Base-by-base conservation (phyloP, 2,797 vertebrate species). In the Enteromius viviparus region DNA sequence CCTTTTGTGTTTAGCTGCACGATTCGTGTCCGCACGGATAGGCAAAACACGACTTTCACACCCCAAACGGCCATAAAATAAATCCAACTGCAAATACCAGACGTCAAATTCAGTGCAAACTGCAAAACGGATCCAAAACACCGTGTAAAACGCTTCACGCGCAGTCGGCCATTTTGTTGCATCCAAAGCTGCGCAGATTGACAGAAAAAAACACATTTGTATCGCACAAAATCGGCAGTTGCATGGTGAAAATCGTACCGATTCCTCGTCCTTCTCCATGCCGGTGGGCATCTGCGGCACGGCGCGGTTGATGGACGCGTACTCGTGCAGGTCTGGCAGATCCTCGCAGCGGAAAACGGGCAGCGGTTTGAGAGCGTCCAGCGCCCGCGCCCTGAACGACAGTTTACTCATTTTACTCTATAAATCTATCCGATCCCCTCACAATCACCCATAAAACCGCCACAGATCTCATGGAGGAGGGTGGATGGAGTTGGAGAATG, bases 321-420 rank as follows among this genome's bases (percentile, higher is more conserved):
- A 99, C 88, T 99, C 98, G 94, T 98, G 97, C 96, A 99, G 96
- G 95, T 99, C 97, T 47, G 98, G 98, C 94, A 99, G 93, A 91
- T 99, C 98, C 97, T 99, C 98, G 94, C 97, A 99, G 95, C 97
- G 98, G 96, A 97, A 99, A 87, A 99, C 96, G 95, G 98, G 98
- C 90, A 98, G 95, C 92, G 97, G 97, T 95, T 99, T 99, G 93
- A 97, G 96, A 95, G 97, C 97, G 95, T 98, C 98, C 95, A 98
- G 96, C 96, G 98, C 98, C 96, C 98, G 96, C 91, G 98, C 97
- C 96, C 98, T 97, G 94, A 98, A 99, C 96, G 97, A 99, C 96
- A 99, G 94, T 96, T 99, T 99, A 94, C 97, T 98, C 98, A 98
- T 99, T 94, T 95, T 90, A 93, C 93, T 92, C 90, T 85, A 94